phyloP scores from a whole-genome alignment of 2,113 vertebrate species.

The Trochalopteron elliotii region DNA sequence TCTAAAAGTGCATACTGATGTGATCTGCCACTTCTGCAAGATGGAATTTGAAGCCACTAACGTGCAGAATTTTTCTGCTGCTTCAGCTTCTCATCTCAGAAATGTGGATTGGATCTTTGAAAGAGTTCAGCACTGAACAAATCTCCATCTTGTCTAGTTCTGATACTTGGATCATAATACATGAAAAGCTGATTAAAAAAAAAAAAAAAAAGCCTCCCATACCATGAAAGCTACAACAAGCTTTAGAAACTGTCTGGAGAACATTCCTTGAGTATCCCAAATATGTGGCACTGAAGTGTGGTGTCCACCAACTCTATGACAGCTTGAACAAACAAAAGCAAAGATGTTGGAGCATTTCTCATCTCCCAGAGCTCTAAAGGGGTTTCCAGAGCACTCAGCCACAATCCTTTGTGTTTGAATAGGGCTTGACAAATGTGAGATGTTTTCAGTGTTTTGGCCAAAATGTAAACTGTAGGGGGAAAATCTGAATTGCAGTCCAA shows the following conservation, averaged over 20 bases:
- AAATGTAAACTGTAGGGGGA: background rate
- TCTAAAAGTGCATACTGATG: conserved; percentile 42
- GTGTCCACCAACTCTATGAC: background rate
- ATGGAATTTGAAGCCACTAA: background rate
- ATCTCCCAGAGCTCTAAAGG: background rate
- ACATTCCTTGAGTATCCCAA: background rate
- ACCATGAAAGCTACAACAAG: background rate
- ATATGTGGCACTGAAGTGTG: background rate
- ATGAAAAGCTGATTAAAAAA: background rate
- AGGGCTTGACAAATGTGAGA: background rate
- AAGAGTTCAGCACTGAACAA: background rate
- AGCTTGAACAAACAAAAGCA: background rate
- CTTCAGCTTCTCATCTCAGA: background rate
- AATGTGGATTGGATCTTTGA: background rate
- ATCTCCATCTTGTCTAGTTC: background rate
- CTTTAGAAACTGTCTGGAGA: background rate
- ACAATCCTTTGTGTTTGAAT: background rate
- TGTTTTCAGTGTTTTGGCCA: background rate
- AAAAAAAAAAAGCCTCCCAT: background rate
- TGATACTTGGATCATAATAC: background rate
- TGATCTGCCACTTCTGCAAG: background rate
- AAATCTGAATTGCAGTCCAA: background rate
- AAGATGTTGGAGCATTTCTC: background rate
- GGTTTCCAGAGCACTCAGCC: background rate
- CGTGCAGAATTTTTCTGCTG: background rate